Evolutionary conservation across 2,113 vertebrate genomes (phyloP).

Genomic region (Aphelocoma coerulescens): DNA sequence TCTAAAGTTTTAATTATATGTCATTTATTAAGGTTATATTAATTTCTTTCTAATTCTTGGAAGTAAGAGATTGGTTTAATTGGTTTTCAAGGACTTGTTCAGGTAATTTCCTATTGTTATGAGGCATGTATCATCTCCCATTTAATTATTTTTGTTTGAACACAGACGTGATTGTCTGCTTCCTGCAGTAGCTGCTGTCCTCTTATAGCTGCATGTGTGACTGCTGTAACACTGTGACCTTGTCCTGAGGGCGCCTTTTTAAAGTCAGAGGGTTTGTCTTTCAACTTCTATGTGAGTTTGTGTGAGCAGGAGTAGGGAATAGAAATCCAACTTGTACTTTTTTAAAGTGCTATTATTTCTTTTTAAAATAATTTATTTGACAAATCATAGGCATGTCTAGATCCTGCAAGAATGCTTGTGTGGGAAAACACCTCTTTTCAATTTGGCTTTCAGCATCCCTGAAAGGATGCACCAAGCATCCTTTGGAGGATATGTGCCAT

Average conservation of each 20-base stretch:
- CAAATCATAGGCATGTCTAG: not conserved
- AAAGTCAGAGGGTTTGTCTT: not conserved
- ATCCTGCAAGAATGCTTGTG: not conserved
- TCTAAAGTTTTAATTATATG: conserved; percentile 66
- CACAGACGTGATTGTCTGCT: not conserved
- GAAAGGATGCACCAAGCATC: not conserved
- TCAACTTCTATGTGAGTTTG: not conserved
- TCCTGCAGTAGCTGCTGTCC: not conserved
- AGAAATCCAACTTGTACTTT: not conserved
- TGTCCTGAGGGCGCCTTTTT: not conserved
- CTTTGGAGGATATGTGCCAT: not conserved
- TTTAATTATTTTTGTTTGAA: conserved; percentile 60
- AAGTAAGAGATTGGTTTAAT: conserved; percentile 55
- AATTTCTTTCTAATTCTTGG: conserved; percentile 63
- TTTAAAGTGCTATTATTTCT: not conserved
- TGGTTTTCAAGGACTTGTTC: conserved; percentile 56
- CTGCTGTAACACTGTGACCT: not conserved
- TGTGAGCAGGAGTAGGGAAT: not conserved
- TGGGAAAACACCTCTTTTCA: not conserved
- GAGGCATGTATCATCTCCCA: not conserved
- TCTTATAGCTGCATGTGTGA: not conserved
- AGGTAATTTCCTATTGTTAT: conserved; percentile 46
- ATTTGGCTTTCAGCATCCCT: not conserved
- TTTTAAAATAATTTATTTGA: not conserved
- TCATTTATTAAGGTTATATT: conserved; percentile 64